Base-by-base conservation (phyloP, 2,888 invertebrate genomes). In the Desoria tigrina region DNA sequence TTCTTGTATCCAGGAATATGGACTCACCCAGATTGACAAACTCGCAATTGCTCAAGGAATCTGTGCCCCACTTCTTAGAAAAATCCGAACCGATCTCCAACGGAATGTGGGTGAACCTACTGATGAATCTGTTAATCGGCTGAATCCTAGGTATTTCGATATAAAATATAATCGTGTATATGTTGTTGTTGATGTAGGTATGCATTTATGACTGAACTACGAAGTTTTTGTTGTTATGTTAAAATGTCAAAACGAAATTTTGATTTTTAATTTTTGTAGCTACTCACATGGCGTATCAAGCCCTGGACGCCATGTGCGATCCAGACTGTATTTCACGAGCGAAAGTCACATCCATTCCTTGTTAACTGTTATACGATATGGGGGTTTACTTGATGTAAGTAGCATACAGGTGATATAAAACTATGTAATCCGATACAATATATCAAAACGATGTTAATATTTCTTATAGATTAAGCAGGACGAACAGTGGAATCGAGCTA, bases 341-440 rank as follows among this genome's bases (percentile, higher is more conserved):
- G 99, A 99, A 84, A 95, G 95, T 79, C 99, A 99, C 82, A 94
- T 99, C 70, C 99, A 99, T 82, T 98, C 97, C 11, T 83, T 99
- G 70, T 86, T 99, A 72, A 98, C 97, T 2, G 92, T 98, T 66
- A 85, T 99, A 58, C 85, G 97, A 72, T 94, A 90, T 80, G 97
- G 97, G 14, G 94, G 93, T 24, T 82, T 97, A 61, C 83, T 94
- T 11, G 90, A 93, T 81, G 93, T 92, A 80, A 83, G 85, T 82
- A 61, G 53, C 6, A 45, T 45, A 18, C 21, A 9, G 45, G 16
- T 18, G 9, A 16, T 45, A 18, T 45, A 16, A 45, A 45, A 4
- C n/a, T 45, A 28, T 28, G n/a, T 9, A 55, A 16, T 26, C 28
- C 32, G 11, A 51, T 23, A 51, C 26, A 14, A 9, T 9, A 45